Evolutionary conservation across 2,888 invertebrate genomes (phyloP).

Genomic region (Ormyrus labotus): DNA sequence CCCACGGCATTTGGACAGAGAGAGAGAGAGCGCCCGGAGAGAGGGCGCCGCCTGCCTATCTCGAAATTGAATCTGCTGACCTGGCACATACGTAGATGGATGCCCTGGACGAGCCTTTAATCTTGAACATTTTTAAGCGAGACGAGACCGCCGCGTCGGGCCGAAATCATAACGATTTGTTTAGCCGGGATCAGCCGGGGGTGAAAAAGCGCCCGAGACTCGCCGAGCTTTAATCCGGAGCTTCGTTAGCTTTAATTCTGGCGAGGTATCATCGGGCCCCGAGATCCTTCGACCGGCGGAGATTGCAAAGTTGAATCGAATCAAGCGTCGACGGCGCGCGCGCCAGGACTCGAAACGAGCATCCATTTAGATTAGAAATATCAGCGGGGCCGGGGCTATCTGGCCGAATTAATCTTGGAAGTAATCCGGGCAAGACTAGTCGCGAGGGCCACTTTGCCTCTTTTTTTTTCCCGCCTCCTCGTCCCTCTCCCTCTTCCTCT

Average conservation of each 20-base stretch:
- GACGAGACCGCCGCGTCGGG: not conserved
- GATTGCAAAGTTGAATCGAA: slow-evolving; percentile 51
- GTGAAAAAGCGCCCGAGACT: not conserved
- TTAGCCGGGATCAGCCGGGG: slow-evolving; percentile 16
- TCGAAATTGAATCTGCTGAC: slow-evolving; percentile 51
- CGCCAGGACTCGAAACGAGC: slow-evolving; percentile 63
- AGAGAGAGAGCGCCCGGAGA: not conserved
- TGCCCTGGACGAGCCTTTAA: slow-evolving; percentile 10
- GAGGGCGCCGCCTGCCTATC: slow-evolving; percentile 11
- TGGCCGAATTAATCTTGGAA: slow-evolving; percentile 25
- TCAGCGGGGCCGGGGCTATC: slow-evolving; percentile 57
- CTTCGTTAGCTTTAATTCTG: slow-evolving; percentile 53
- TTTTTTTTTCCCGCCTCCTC: not conserved
- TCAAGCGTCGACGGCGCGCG: slow-evolving; percentile 28
- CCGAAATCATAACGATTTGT: slow-evolving; percentile 26
- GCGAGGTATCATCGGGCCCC: slow-evolving; percentile 33
- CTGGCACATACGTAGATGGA: not conserved
- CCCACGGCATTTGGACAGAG: not conserved
- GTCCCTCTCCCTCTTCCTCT: too few species aligned
- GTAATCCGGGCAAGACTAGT: slow-evolving; percentile 39
- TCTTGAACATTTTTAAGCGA: slow-evolving; percentile 27
- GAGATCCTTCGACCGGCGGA: slow-evolving; percentile 42
- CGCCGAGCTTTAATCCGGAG: slow-evolving; percentile 18
- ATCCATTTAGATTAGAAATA: slow-evolving; percentile 72
- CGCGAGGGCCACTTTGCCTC: slow-evolving; percentile 17